Conservation (phyloP, 2,113 vertebrate genomes). For the Chaetops frenatus region DNA sequence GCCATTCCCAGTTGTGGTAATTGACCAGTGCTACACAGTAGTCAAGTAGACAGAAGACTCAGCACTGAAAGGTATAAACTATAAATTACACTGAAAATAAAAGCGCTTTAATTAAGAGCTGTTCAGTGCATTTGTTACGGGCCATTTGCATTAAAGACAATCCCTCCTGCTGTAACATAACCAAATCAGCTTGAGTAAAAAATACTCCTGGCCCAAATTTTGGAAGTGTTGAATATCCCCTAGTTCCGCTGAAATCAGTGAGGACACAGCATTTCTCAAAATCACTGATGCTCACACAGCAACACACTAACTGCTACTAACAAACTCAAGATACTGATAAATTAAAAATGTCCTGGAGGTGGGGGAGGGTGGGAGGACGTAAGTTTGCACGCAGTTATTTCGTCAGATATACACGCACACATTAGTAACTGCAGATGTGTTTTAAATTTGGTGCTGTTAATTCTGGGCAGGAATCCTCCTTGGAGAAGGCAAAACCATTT, state of each 20-base stretch:
- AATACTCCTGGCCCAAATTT: slow-evolving; percentile 22
- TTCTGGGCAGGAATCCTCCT: slow-evolving; percentile 29
- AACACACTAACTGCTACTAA: slow-evolving; percentile 59
- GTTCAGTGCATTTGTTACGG: slow-evolving; percentile 54
- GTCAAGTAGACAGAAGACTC: slow-evolving; percentile 50
- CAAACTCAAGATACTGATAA: slow-evolving; percentile 41
- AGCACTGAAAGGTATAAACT: slow-evolving; percentile 31
- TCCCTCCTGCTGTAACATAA: slow-evolving; percentile 1
- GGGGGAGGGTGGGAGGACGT: background rate
- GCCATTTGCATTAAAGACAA: background rate
- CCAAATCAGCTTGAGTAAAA: background rate
- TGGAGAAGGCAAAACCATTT: slow-evolving; percentile 12
- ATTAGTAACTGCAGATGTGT: slow-evolving; percentile 4
- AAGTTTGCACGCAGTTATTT: background rate
- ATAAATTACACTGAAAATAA: slow-evolving; percentile 24
- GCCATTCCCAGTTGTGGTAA: background rate
- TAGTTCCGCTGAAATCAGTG: background rate
- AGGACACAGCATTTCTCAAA: slow-evolving; percentile 28
- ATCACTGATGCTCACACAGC: slow-evolving; percentile 53
- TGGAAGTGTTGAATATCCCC: background rate
- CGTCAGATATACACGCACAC: background rate
- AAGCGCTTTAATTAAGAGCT: slow-evolving; percentile 34
- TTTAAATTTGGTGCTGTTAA: slow-evolving; percentile 29
- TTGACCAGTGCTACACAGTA: slow-evolving; percentile 32
- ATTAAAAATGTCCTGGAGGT: slow-evolving; percentile 8